Percentiles rank a stretch among this genome's conserved stretches.
Evolutionary conservation across 2,797 vertebrate genomes (phyloP).

Genomic region (Pseudocheirus occidentalis): DNA sequence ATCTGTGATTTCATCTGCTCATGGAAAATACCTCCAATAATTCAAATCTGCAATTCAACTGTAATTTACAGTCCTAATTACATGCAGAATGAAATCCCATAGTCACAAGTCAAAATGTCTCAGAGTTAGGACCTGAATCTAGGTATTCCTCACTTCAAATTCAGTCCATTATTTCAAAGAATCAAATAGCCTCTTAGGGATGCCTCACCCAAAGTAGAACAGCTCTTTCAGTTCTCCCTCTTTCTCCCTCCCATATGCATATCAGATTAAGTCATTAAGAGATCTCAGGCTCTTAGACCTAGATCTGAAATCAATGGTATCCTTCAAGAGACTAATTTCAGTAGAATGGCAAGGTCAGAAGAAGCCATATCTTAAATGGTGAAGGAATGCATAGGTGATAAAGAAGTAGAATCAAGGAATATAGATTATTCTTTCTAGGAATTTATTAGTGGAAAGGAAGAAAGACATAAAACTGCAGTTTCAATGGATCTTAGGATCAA

Average conservation of each 20-base stretch:
- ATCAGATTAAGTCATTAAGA: not conserved
- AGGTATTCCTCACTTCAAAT: not conserved
- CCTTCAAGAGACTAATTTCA: not conserved
- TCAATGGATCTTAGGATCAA: not conserved
- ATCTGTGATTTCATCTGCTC: not conserved
- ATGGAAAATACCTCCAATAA: not conserved
- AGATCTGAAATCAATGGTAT: not conserved
- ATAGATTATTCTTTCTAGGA: not conserved
- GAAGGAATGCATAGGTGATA: not conserved
- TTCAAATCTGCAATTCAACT: not conserved
- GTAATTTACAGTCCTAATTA: not conserved
- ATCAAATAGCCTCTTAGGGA: not conserved
- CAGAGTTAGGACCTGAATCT: not conserved
- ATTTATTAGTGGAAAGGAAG: not conserved
- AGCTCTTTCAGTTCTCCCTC: not conserved
- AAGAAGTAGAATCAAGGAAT: not conserved
- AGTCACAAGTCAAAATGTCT: not conserved
- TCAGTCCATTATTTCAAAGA: not conserved
- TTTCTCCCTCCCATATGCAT: not conserved
- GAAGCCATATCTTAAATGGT: not conserved
- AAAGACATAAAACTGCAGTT: not conserved
- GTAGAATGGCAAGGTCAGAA: not conserved
- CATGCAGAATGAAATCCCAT: not conserved
- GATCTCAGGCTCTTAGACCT: not conserved
- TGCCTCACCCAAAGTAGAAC: not conserved